These are phyloP conservation scores for Drosophila triauraria DNA, from an alignment of 1,140 invertebrate genomes.

Conservation along the genomic window DNA sequence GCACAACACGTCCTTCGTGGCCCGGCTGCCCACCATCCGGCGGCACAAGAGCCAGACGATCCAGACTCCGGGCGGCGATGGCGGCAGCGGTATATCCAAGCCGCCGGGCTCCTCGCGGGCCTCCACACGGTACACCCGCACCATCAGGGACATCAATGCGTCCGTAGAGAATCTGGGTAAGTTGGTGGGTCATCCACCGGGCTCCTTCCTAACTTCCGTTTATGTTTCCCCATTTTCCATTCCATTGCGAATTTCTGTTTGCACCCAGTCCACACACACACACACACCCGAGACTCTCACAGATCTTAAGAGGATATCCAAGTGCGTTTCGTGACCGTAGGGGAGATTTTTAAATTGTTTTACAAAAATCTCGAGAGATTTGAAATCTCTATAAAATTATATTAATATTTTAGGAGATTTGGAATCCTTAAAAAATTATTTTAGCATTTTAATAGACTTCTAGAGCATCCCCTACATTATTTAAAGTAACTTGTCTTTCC, in stretches of 20 bases:
- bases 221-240: slow-evolving; percentile 55
- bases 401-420: neutral
- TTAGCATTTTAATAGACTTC: no score
- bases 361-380: neutral
- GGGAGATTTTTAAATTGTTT: neutral
- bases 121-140: slow-evolving; percentile 86
- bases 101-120: slow-evolving; percentile 82
- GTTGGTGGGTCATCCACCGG: slow-evolving; percentile 43
- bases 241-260: slow-evolving; percentile 62
- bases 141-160: slow-evolving; percentile 89
- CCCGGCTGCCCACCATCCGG: slow-evolving; percentile 93
- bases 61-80: slow-evolving; percentile 88
- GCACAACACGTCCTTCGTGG: slow-evolving; percentile 96
- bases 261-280: slow-evolving; percentile 34
- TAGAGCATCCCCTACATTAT: no score
- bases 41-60: slow-evolving; percentile 91
- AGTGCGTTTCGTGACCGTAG: slow-evolving; percentile 31
- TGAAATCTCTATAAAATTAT: neutral
- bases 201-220: slow-evolving; percentile 41
- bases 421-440: neutral
- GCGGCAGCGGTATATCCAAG: slow-evolving; percentile 84
- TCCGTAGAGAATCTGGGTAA: slow-evolving; percentile 91
- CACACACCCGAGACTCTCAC: slow-evolving; percentile 14
- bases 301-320: slow-evolving; percentile 23
- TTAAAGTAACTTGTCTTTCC: neutral